Conservation (phyloP, 2,888 invertebrate species). For the Myathropa florea region DNA sequence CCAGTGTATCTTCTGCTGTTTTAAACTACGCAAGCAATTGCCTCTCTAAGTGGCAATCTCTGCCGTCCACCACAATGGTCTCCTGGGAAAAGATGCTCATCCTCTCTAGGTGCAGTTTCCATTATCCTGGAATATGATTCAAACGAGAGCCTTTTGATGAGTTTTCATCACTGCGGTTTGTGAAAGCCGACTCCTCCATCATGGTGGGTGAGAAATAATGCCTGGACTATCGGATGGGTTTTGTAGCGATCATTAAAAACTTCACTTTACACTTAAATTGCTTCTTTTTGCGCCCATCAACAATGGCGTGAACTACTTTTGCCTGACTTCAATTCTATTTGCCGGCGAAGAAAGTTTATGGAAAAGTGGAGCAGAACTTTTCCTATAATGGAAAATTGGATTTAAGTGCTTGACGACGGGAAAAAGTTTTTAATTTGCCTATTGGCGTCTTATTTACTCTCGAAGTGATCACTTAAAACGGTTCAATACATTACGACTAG, state of each 20-base stretch:
- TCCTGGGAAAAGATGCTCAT: slow-evolving; percentile 6
- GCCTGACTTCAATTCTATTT: not conserved
- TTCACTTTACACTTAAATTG: slow-evolving; percentile 34
- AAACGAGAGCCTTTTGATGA: slow-evolving; percentile 20
- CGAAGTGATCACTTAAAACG: not conserved
- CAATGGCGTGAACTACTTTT: not conserved
- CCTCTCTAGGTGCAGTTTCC: slow-evolving; percentile 38
- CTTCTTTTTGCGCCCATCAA: not conserved
- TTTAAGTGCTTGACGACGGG: slow-evolving; percentile 1
- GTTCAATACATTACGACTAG: not conserved
- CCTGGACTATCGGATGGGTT: slow-evolving; percentile 11
- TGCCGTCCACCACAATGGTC: not conserved
- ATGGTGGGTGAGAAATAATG: slow-evolving; percentile 30
- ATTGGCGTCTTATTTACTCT: slow-evolving; percentile 25
- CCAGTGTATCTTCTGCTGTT: not conserved
- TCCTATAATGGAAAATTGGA: slow-evolving; percentile 4
- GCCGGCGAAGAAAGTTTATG: not conserved
- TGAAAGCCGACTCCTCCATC: not conserved
- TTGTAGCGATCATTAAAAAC: slow-evolving; percentile 43
- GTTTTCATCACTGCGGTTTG: slow-evolving; percentile 16
- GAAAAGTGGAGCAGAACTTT: not conserved
- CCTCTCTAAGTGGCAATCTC: slow-evolving; percentile 9
- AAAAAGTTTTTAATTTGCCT: slow-evolving; percentile 11
- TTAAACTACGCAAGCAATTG: slow-evolving; percentile 30
- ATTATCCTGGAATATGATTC: slow-evolving; percentile 30